Evolutionary conservation across 2,888 invertebrate species (phyloP).

Genomic region (Anorthoa munda): DNA sequence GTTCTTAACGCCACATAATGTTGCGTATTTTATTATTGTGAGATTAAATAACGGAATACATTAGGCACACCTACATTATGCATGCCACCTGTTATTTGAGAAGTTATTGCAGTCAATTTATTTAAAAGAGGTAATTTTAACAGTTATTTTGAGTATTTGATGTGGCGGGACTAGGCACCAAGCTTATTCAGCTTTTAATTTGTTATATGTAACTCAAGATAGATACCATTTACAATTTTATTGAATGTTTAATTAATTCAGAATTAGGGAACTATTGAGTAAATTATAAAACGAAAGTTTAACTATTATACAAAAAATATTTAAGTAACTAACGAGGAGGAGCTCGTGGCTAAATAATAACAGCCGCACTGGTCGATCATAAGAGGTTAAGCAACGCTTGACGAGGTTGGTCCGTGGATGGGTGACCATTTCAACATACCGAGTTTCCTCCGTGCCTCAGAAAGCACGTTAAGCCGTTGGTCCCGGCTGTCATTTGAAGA

Average conservation of each 20-base stretch:
- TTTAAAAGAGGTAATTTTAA: constrained; percentile 47
- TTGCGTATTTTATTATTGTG: constrained; percentile 63
- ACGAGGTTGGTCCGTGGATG: no score
- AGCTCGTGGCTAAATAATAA: no score
- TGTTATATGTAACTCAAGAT: constrained; percentile 33
- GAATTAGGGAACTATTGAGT: constrained; percentile 21
- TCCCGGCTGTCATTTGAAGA: no score
- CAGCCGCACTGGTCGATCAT: no score
- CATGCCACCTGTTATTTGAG: constrained; percentile 58
- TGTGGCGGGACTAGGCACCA: constrained; percentile 7
- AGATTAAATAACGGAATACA: constrained; percentile 62
- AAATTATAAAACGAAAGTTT: constrained; percentile 16
- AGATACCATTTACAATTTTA: constrained; percentile 46
- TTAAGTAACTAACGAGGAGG: constrained; percentile 9
- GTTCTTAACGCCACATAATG: constrained; percentile 55
- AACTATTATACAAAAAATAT: constrained; percentile 23
- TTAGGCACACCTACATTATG: constrained; percentile 56
- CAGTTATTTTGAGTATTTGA: constrained; percentile 37
- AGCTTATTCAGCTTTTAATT: constrained; percentile 37
- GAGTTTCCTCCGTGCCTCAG: no score
- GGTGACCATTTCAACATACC: no score
- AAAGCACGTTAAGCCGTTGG: no score
- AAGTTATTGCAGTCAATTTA: constrained; percentile 55
- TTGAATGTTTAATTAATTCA: constrained; percentile 27
- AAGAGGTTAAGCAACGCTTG: no score